Conservation (phyloP, 2,888 invertebrate genomes). For the Pollenia griseotomentosa region DNA sequence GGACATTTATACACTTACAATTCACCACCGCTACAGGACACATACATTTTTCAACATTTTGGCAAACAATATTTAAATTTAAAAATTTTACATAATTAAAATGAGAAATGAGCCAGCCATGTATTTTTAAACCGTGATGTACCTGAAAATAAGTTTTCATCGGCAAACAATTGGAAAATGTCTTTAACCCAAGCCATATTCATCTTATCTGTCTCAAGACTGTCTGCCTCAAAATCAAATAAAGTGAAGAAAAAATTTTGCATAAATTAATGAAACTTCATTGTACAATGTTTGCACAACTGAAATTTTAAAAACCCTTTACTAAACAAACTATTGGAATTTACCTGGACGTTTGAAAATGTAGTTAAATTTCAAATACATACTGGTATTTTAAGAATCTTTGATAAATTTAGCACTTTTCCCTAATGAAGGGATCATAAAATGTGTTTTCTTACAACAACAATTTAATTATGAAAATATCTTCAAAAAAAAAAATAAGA, state of each 20-base stretch:
- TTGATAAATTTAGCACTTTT: constrained; percentile 31
- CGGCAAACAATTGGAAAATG: neutral
- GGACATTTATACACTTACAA: neutral
- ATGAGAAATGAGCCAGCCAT: neutral
- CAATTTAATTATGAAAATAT: neutral
- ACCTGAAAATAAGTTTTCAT: constrained; percentile 19
- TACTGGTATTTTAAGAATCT: neutral
- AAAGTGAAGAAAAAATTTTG: constrained; percentile 14
- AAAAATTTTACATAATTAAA: constrained; percentile 35
- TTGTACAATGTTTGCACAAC: constrained; percentile 1
- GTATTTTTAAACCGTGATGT: neutral
- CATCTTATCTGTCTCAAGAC: neutral
- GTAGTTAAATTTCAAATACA: neutral
- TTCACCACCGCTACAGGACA: constrained; percentile 46
- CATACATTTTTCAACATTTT: constrained; percentile 1
- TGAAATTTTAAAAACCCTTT: neutral
- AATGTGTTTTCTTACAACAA: constrained; percentile 32
- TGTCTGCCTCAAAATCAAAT: neutral
- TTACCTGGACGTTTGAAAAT: constrained; percentile 13
- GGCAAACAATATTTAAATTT: constrained; percentile 18
- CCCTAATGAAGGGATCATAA: constrained; percentile 49
- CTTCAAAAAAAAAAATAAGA: constrained; percentile 13
- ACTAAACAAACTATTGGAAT: neutral
- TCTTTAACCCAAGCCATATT: constrained; percentile 16
- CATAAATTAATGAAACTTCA: constrained; percentile 47